Base-by-base conservation (phyloP, 2,113 vertebrate species). In the Bubo bubo region DNA sequence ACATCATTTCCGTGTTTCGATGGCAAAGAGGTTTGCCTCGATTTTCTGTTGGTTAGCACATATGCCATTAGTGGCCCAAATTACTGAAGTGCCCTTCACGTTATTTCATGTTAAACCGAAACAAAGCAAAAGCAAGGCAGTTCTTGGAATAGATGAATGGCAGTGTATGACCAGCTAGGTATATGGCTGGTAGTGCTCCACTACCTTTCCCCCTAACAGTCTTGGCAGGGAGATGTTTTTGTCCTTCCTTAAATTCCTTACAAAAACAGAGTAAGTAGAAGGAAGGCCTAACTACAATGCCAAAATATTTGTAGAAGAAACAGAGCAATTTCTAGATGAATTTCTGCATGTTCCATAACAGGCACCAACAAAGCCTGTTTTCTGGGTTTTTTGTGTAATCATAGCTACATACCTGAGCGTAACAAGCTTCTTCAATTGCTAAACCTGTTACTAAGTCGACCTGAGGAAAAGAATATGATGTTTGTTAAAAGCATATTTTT, bases 391-490 rank as follows among this genome's bases (percentile, higher is more conserved):
- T 68, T 2, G 2, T 62, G 4, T 62, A 68, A 59, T 9, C 58
- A 10, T 37, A 68, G 35, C 91, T 83, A 98, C 98, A 90, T 98
- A 99, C 99, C 99, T 99, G 99, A 96, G 99, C 99, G 24, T 99
- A 99, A 89, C 99, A 99, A 6, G 99, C 99, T 97, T 99, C 99
- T 98, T 99, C 99, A 97, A 99, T 99, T 34, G 99, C 99, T 97
- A 99, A 97, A 41, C 99, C 99, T 63, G 99, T 99, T 60, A 99
- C 95, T 96, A 99, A 98, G 97, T 99, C 99, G 19, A 99, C 99
- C 99, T 99, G 96, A 80, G 95, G 93, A 96, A 91, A 97, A 96
- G 76, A 97, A 96, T 24, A 90, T 17, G 71, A 30, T 24, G 47
- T 4, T 22, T 86, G 89, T 80, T 34, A 73, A 79, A 73, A 79